phyloP scores from a whole-genome alignment of 1,140 invertebrate genomes.

The Nylanderia fulva region DNA sequence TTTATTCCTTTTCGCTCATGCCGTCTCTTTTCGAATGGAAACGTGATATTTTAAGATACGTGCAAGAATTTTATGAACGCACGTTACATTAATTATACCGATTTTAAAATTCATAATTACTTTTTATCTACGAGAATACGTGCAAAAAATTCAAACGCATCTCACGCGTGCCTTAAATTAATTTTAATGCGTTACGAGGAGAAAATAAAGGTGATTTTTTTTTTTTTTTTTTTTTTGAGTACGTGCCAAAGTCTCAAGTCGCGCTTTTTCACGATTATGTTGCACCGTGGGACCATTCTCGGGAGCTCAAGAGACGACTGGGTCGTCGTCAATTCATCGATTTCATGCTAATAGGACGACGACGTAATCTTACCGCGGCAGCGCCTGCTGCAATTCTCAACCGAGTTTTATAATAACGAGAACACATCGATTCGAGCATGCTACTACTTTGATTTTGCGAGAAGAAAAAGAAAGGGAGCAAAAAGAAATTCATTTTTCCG shows the following conservation, averaged over 20 bases:
- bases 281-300: background rate
- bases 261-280: background rate
- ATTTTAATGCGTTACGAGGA: background rate
- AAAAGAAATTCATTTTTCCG: slow-evolving; percentile 47
- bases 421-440: slow-evolving; percentile 61
- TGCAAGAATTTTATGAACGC: background rate
- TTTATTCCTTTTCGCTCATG: background rate
- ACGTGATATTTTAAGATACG: background rate
- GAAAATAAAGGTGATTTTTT: background rate
- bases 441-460: slow-evolving; percentile 16
- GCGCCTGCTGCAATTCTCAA: slow-evolving; percentile 33
- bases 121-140: background rate
- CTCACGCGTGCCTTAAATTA: slow-evolving; percentile 16
- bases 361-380: slow-evolving; percentile 43
- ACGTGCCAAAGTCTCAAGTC: slow-evolving; percentile 20
- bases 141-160: background rate
- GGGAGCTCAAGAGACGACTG: background rate
- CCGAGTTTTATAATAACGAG: slow-evolving; percentile 55
- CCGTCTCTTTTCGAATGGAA: background rate
- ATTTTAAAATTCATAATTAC: background rate
- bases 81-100: background rate
- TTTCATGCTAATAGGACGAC: slow-evolving; percentile 47
- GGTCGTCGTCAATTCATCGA: slow-evolving; percentile 45
- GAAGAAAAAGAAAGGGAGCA: background rate
- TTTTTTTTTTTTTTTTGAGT: background rate